Base-by-base conservation (phyloP, 2,113 vertebrate species). In the Talpa occidentalis region DNA sequence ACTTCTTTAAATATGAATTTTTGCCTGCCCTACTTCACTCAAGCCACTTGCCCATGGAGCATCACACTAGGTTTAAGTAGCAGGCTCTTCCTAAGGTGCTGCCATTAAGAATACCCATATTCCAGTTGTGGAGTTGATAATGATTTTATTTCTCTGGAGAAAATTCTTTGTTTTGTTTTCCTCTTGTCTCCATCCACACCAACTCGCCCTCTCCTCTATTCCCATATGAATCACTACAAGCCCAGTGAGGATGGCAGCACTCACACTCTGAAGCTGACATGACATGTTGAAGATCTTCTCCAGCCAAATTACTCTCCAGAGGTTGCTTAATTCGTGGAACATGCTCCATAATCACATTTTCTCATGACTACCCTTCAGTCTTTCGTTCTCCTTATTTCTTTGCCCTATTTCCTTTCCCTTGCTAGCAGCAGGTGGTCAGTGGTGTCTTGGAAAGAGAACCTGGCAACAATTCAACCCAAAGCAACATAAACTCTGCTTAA, bases 341-440 rank as follows among this genome's bases (percentile, higher is more conserved):
- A 73, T 93, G 35, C 85, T 93, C 78, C 73, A 91, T 87, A 95
- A 91, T 94, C 83, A 94, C 90, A 96, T 93, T 95, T 97, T 89
- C 90, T 95, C 62, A 54, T 87, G 79, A 95, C 76, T 94, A 77
- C n/a, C 32, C 21, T 87, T 72, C 12, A 77, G 42, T 15, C 9
- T 92, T 88, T 79, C 24, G 22, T 95, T 67, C 42, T 88, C 44
- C 49, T 95, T 94, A 81, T 94, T 92, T 93, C 54, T 93, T 91
- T 97, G 79, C 76, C 66, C 66, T 79, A 94, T 96, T 96, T 91
- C 74, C 66, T 93, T 96, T 94, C 40, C 69, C 66, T 76, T 96
- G 90, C 76, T 87, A 80, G 91, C 44, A 84, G 79, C 56, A 93
- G 84, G 59, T 94, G 44, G 74, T 79, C 88, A 82, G 56, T 93